Conservation (phyloP, 2,888 invertebrate genomes). For the Troides aeacus region DNA sequence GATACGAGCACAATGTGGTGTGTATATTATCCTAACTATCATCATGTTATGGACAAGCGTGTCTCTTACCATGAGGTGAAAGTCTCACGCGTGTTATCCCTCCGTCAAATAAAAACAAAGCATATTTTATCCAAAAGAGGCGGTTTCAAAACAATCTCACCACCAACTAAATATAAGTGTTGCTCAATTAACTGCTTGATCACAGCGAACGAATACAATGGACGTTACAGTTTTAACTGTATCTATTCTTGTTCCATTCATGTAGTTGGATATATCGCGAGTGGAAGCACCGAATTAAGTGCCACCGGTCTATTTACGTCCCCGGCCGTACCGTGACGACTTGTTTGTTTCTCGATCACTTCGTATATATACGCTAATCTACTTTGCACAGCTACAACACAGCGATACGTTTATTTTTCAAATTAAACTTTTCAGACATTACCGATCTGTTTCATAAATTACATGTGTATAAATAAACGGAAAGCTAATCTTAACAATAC, state of each 20-base stretch:
- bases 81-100: too few species aligned
- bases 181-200: constrained; percentile 38
- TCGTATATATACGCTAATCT: constrained; percentile 52
- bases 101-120: too few species aligned
- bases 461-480: neutral
- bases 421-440: constrained; percentile 32
- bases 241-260: constrained; percentile 60
- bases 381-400: constrained; percentile 41
- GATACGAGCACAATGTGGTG: too few species aligned
- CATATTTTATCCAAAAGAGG: too few species aligned
- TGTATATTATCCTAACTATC: too few species aligned
- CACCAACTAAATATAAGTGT: neutral
- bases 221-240: constrained; percentile 49
- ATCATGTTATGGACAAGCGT: too few species aligned
- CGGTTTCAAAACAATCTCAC: too few species aligned
- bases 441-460: constrained; percentile 3
- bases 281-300: constrained; percentile 43
- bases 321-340: constrained; percentile 45
- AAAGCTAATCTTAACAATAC: neutral
- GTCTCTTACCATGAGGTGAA: too few species aligned
- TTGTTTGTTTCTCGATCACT: constrained; percentile 51
- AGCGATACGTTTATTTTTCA: constrained; percentile 35
- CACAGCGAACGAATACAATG: constrained; percentile 52
- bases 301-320: constrained; percentile 55
- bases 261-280: constrained; percentile 40